A percentile compares a stretch with the other conserved stretches of the same genome.
Evolutionary conservation across 2,888 invertebrate species (phyloP).

Genomic region (Zele albiditarsus): DNA sequence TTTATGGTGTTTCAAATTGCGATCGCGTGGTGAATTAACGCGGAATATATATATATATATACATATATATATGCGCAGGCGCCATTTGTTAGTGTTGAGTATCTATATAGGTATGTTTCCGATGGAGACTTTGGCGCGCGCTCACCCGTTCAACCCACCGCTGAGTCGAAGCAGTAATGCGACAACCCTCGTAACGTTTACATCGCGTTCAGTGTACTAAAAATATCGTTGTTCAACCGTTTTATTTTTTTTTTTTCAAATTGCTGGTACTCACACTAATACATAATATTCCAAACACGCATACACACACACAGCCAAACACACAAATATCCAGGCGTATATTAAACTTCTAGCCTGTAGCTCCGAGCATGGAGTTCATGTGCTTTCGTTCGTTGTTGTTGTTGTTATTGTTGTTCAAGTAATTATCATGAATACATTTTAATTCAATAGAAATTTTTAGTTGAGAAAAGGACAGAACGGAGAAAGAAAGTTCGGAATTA

Average conservation of each 20-base stretch:
- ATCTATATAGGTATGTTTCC: background rate
- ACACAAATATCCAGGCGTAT: no score
- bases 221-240: background rate
- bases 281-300: background rate
- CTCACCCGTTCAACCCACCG: background rate
- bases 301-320: no score
- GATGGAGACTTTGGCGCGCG: slow-evolving; percentile 19
- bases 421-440: background rate
- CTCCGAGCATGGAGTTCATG: background rate
- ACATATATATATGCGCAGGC: background rate
- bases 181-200: slow-evolving; percentile 23
- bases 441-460: background rate
- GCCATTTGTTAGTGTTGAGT: background rate
- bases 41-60: background rate
- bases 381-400: background rate
- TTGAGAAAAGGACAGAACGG: background rate
- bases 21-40: background rate
- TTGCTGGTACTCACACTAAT: no score
- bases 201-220: background rate
- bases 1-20: slow-evolving; percentile 14
- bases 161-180: slow-evolving; percentile 10
- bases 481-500: no score
- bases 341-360: no score
- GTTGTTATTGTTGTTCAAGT: background rate
- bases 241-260: slow-evolving; percentile 13